A percentile compares a stretch with the other conserved stretches of the same genome.
Evolutionary conservation across 2,113 vertebrate genomes (phyloP).

Genomic region (Ranitomeya imitator): DNA sequence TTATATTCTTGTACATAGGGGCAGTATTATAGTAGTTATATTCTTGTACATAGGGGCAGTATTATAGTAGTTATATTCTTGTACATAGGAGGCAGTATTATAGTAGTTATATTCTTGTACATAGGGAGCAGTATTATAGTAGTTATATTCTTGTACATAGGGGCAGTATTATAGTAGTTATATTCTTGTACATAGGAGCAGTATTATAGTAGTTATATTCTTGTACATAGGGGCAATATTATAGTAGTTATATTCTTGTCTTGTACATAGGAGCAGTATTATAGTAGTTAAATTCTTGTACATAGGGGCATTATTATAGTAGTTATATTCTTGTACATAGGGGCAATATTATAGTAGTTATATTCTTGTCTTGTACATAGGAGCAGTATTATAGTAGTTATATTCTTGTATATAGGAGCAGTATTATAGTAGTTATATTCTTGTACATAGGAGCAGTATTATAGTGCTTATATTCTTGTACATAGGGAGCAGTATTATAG

Average conservation of each 20-base stretch:
- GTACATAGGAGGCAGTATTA: no score
- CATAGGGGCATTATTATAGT: no score
- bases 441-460: constrained; percentile 7
- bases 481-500: background rate
- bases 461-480: constrained; percentile 5
- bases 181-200: background rate
- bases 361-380: no score
- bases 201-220: constrained; percentile 6
- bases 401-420: background rate
- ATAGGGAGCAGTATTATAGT: background rate
- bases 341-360: no score
- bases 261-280: background rate
- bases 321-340: no score
- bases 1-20: no score
- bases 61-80: no score
- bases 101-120: no score
- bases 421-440: background rate
- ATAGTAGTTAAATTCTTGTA: background rate
- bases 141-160: background rate
- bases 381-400: no score
- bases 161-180: background rate
- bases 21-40: no score
- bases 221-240: background rate
- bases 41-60: no score
- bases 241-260: constrained; percentile 6